Percentiles rank a stretch among this genome's conserved stretches.
Evolutionary conservation across 2,113 vertebrate genomes (phyloP).

Genomic region (Rhynchopsitta pachyrhyncha): DNA sequence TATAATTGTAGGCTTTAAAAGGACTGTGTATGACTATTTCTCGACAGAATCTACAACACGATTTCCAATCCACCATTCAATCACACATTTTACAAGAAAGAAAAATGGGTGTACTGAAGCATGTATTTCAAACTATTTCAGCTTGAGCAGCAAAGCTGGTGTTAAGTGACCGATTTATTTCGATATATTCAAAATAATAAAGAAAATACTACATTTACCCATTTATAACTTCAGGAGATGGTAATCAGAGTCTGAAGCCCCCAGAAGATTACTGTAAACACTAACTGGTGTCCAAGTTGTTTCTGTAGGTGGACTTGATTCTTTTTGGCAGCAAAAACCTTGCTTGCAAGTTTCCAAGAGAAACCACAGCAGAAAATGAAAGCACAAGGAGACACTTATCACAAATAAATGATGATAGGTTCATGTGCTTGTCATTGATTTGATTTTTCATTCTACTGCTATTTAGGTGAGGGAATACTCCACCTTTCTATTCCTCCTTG

Average conservation of each 20-base stretch:
- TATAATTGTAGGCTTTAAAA: background rate
- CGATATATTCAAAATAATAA: fast-evolving
- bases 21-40: background rate
- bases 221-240: background rate
- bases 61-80: background rate
- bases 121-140: background rate
- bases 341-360: background rate
- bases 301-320: background rate
- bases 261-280: background rate
- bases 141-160: background rate
- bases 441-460: background rate
- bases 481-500: background rate
- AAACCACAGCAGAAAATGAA: background rate
- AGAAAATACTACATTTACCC: background rate
- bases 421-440: background rate
- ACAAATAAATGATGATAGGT: background rate
- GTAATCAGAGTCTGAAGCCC: background rate
- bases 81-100: background rate
- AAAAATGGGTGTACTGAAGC: background rate
- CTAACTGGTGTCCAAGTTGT: background rate
- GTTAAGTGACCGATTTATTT: background rate
- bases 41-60: background rate
- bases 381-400: background rate
- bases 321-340: background rate
- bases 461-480: background rate